phyloP scores from a whole-genome alignment of 2,797 vertebrate species.

The Rhinogobio ventralis region DNA sequence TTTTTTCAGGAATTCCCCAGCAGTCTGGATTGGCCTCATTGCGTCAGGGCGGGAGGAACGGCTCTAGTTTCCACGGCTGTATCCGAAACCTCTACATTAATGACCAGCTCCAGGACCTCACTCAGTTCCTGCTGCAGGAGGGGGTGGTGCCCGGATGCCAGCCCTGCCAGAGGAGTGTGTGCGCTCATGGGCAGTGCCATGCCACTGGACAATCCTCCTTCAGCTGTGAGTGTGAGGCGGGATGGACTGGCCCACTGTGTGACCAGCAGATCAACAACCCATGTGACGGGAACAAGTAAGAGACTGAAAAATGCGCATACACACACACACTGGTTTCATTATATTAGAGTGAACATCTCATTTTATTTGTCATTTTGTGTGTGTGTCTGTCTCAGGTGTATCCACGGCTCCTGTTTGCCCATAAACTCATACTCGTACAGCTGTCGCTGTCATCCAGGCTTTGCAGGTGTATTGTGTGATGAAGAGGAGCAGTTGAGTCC shows the following conservation, averaged over 20 bases:
- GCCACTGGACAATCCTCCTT: constrained; percentile 88
- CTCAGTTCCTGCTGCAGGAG: constrained; percentile 82
- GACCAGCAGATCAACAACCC: constrained; percentile 93
- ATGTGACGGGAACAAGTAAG: constrained; percentile 97
- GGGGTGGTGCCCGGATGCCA: constrained; percentile 95
- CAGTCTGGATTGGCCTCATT: constrained; percentile 86
- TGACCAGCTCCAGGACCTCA: constrained; percentile 92
- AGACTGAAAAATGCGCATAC: constrained; percentile 36
- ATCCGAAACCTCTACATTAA: constrained; percentile 94
- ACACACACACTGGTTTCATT: not conserved
- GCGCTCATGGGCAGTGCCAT: constrained; percentile 90
- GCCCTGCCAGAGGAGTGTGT: constrained; percentile 90
- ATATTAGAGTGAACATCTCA: not conserved
- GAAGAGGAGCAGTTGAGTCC: constrained; percentile 87
- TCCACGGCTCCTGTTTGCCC: constrained; percentile 92
- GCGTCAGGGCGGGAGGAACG: constrained; percentile 87
- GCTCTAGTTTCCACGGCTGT: constrained; percentile 95
- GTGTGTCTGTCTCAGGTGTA: constrained; percentile 79
- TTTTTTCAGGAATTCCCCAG: constrained; percentile 88
- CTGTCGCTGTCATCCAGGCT: constrained; percentile 94
- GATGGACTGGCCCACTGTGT: constrained; percentile 90
- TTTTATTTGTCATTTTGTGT: not conserved
- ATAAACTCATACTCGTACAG: constrained; percentile 99
- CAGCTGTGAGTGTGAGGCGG: constrained; percentile 92
- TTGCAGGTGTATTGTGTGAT: constrained; percentile 91